Evolutionary conservation across 1,140 invertebrate genomes (phyloP), one percentile per base, ranked within the genome.

Genomic region (Panagrolaimus sp.): DNA sequence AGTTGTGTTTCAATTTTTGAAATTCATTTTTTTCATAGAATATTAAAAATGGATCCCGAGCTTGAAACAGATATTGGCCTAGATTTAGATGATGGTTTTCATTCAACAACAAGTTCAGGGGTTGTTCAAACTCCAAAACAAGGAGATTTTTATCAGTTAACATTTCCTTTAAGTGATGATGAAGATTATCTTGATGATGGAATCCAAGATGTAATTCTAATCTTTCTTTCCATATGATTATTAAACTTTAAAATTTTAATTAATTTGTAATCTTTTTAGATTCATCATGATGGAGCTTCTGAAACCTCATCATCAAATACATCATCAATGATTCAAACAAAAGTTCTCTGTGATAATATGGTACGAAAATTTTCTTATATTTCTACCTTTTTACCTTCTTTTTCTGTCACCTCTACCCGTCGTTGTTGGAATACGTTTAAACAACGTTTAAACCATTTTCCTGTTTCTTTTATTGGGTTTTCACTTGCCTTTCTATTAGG

Each of bases 131-230:
- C 27, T 3, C 47, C 44, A 11, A 42, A 16, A 14, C 42, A 23
- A 23, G 62, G 45, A n/a, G 71, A 72, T 25, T 72, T 72, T 51
- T 72, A 72, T 66, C 71, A 72, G 62, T 57, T 72, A 31, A 65
- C 71, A 13, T 72, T 72, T 61, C 53, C 70, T 9, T 47, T 67
- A n/a, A 53, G 42, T 11, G 68, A 70, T 57, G 51, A 57, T 16
- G 20, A 25, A 27, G 51, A 57, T 57, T 20, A 57, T 27, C 38
- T 46, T 67, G 66, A 67, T 31, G 66, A 67, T 23, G 47, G 57
- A 16, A 38, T 57, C 23, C 48, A 61, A n/a, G 57, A 67, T 48
- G 66, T 67, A 38, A 38, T 38, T 38, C 7, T 7, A 38, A 38
- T 38, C 31, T 38, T 38, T 38, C 31, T 38, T 38, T 38, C 31